Conservation (phyloP, 2,113 vertebrate species). For the Megalops atlanticus region DNA sequence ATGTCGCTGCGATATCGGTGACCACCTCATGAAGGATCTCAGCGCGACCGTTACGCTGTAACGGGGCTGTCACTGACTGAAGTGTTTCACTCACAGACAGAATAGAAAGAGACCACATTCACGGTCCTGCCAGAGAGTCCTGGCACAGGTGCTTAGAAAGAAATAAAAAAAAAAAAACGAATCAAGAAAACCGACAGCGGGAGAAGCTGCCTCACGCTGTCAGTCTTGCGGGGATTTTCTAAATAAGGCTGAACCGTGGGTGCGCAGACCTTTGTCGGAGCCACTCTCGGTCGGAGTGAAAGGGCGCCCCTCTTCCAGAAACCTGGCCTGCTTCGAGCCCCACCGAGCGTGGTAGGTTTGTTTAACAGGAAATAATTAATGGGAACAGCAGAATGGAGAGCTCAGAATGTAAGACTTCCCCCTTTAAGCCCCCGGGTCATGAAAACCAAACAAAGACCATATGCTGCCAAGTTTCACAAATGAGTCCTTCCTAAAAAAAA, state of each 20-base stretch:
- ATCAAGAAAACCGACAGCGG: too few relatives aligned
- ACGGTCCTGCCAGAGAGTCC: too few relatives aligned
- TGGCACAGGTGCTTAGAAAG: too few relatives aligned
- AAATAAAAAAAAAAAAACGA: too few relatives aligned
- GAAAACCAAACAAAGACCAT: slow-evolving; percentile 29
- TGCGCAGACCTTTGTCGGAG: too few relatives aligned
- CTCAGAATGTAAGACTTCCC: slow-evolving; percentile 18
- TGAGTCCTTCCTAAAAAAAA: slow-evolving; percentile 1
- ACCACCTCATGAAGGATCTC: not conserved
- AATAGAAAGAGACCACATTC: too few relatives aligned
- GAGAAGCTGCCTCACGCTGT: too few relatives aligned
- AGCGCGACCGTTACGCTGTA: not conserved
- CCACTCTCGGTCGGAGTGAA: not conserved
- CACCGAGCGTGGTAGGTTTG: slow-evolving; percentile 1
- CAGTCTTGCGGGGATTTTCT: too few relatives aligned
- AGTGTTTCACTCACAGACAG: not conserved
- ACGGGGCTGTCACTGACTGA: not conserved
- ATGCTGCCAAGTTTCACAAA: slow-evolving; percentile 13
- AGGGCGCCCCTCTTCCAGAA: slow-evolving; percentile 7
- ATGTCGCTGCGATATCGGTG: not conserved
- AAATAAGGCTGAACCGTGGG: too few relatives aligned
- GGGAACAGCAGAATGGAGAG: slow-evolving; percentile 5
- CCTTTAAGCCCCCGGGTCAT: slow-evolving; percentile 11
- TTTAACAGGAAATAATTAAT: slow-evolving; percentile 33
- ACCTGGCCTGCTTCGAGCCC: slow-evolving; percentile 11